Conservation (phyloP, 2,797 vertebrate genomes). For the Spondyliosoma cantharus region DNA sequence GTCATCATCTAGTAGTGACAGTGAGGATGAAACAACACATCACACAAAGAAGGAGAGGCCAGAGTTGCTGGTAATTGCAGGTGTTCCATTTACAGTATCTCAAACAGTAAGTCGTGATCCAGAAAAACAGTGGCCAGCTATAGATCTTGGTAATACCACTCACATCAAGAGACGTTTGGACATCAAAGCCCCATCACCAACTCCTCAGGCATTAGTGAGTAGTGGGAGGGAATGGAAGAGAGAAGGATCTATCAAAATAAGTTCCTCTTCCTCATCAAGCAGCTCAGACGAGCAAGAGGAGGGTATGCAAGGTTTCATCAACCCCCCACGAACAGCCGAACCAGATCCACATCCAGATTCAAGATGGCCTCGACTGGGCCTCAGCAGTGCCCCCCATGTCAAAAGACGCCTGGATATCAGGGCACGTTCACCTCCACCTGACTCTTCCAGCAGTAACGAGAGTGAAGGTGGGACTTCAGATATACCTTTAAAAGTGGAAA, state of each 20-base stretch:
- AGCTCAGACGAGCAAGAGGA: slow-evolving; percentile 34
- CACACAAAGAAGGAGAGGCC: background rate
- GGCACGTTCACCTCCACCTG: background rate
- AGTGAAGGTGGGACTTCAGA: slow-evolving; percentile 21
- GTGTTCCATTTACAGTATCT: background rate
- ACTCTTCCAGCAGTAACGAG: slow-evolving; percentile 50
- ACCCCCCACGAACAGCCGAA: background rate
- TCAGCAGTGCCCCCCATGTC: background rate
- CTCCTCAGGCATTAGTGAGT: background rate
- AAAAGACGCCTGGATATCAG: slow-evolving; percentile 45
- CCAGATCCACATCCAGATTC: background rate
- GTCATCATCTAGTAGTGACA: slow-evolving; percentile 20
- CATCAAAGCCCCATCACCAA: slow-evolving; percentile 12
- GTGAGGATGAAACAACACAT: background rate
- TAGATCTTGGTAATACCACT: slow-evolving; percentile 17
- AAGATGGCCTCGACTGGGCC: slow-evolving; percentile 21
- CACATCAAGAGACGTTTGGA: slow-evolving; percentile 12
- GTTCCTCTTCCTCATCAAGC: slow-evolving; percentile 6
- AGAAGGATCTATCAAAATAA: background rate
- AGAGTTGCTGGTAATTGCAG: background rate
- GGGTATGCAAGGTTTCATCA: background rate
- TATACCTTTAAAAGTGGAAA: background rate
- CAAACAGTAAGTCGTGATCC: background rate
- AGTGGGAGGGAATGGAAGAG: background rate
- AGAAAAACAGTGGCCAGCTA: background rate